Evolutionary conservation across 2,888 invertebrate species (phyloP), one percentile per base, ranked within the genome.

Genomic region (Chrysomela aeneicollis): DNA sequence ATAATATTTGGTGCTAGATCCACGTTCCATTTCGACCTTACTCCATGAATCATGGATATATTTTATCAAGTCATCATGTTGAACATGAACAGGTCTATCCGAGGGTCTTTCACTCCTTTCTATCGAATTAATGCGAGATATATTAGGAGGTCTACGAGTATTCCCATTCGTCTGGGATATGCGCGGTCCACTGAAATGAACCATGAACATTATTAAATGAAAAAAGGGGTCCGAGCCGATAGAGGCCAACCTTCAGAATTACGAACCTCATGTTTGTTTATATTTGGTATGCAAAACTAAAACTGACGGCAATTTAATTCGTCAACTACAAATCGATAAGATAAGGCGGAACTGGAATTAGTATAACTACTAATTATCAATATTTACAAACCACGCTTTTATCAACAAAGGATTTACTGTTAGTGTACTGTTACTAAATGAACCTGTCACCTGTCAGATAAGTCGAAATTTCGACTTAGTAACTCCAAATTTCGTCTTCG

Each of bases 41-140:
- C 86, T 88, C 91, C 91, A 91, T 63, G 90, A 91, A 73, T 92
- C 92, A 78, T 87, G 89, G 72, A 93, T 91, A 78, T 91, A 93
- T 78, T 89, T 90, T 73, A 93, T 92, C 76, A 93, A 84, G 81
- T 92, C 92, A 78, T 92, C 92, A 74, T 93, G 92, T 72, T 90
- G 90, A 49, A 85, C 71, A 57, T 75, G 69, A 54, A 69, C 69
- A 30, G 71, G 59, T 60, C 60, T 52, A 1, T 26, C 26, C 26
- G 26, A 26, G 26, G 26, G 6, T 6, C 26, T 26, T 26, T 42
- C 42, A 42, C 15, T 42, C 51, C 54, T 64, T 63, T 74, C 68
- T 60, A 70, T 62, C 6, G 76, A 71, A 21, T 74, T 73, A 66
- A 77, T 72, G 26, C 79, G 73, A 59, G 76, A 75, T 49, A 79